Conservation (phyloP, 2,888 invertebrate genomes). For the Eremobia ochroleuca region DNA sequence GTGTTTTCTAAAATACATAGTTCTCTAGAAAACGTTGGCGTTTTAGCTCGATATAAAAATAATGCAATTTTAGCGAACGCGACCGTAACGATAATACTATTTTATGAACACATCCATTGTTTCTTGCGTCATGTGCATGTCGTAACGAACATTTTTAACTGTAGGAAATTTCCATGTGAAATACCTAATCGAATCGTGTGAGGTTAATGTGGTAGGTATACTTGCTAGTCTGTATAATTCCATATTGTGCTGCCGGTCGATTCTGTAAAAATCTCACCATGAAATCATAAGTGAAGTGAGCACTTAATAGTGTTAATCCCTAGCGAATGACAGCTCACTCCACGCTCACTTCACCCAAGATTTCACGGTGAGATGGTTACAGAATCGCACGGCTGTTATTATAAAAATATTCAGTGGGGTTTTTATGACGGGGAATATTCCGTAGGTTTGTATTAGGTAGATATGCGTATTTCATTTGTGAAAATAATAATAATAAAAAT, state of each 20-base stretch:
- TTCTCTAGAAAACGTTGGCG: background rate
- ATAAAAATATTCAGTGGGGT: constrained; percentile 30
- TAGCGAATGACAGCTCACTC: too few relatives aligned
- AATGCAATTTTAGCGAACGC: constrained; percentile 50
- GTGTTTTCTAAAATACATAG: background rate
- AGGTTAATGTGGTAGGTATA: constrained; percentile 35
- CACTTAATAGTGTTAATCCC: too few relatives aligned
- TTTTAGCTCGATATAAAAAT: background rate
- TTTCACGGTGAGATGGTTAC: too few relatives aligned
- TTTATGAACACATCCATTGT: constrained; percentile 63
- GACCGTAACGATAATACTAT: constrained; percentile 50
- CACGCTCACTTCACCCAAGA: too few relatives aligned
- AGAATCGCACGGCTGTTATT: too few relatives aligned
- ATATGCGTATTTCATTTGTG: background rate
- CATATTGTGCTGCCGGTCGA: constrained; percentile 25
- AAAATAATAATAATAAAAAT: too few relatives aligned
- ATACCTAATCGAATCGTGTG: constrained; percentile 44
- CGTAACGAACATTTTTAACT: constrained; percentile 54
- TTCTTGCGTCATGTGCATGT: constrained; percentile 53
- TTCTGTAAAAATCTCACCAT: too few relatives aligned
- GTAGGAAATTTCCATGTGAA: constrained; percentile 66
- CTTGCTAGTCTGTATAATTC: constrained; percentile 17
- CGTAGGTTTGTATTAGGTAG: constrained; percentile 11
- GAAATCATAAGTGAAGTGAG: too few relatives aligned
- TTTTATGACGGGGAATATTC: constrained; percentile 29